Percentiles rank a stretch among this genome's conserved stretches.
These are phyloP conservation scores for Xenentodon cancila DNA, from an alignment of 2,797 vertebrate genomes.

Conservation along the genomic window DNA sequence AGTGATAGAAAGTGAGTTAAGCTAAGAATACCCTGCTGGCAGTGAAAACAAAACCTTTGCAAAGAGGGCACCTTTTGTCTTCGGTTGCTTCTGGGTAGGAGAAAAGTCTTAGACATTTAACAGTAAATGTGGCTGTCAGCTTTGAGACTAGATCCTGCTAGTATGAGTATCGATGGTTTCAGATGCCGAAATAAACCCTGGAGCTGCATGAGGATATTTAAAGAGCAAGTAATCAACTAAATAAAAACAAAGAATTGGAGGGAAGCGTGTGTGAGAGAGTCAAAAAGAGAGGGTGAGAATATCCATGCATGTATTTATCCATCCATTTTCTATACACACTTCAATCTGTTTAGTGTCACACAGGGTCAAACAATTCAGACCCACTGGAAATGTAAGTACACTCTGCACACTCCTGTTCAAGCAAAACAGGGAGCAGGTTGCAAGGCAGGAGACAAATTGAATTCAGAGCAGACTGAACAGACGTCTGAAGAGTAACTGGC, in stretches of 20 bases:
- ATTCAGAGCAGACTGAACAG: slow-evolving; percentile 5
- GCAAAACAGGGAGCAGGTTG: slow-evolving; percentile 4
- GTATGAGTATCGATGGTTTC: slow-evolving; percentile 45
- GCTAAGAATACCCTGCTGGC: slow-evolving; percentile 23
- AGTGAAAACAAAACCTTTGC: slow-evolving; percentile 50
- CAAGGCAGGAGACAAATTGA: slow-evolving; percentile 3
- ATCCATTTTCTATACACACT: too few relatives aligned
- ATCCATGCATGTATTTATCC: too few relatives aligned
- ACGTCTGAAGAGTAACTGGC: not conserved
- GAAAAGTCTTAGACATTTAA: slow-evolving; percentile 28
- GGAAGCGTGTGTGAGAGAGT: slow-evolving; percentile 5
- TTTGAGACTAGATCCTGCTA: slow-evolving; percentile 37
- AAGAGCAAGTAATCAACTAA: slow-evolving; percentile 20
- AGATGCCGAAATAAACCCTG: slow-evolving; percentile 44
- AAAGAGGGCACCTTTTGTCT: slow-evolving; percentile 26
- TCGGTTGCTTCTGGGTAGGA: slow-evolving; percentile 4
- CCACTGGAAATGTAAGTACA: slow-evolving; percentile 13
- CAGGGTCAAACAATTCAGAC: slow-evolving; percentile 31
- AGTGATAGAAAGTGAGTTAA: slow-evolving; percentile 35
- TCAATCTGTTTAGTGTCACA: too few relatives aligned
- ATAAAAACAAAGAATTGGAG: slow-evolving; percentile 15
- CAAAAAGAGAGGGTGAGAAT: not conserved
- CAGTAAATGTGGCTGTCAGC: slow-evolving; percentile 55
- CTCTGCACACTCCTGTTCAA: not conserved
- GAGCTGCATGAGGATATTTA: slow-evolving; percentile 5